A percentile compares a stretch with the other conserved stretches of the same genome.
Conservation (phyloP, 2,113 vertebrate genomes). For the Clupea harengus region DNA sequence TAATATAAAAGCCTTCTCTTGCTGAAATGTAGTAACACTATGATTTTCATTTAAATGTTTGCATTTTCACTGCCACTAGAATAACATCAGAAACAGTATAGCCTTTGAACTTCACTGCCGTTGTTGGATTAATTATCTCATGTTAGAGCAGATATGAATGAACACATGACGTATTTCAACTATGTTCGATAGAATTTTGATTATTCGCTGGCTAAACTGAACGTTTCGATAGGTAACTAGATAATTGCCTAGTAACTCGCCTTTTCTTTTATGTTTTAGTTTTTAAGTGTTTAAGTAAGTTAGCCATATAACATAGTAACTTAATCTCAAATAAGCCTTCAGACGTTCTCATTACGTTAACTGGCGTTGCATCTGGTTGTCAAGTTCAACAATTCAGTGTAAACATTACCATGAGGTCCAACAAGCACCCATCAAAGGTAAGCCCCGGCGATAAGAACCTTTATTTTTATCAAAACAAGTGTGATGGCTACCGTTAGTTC, state of each 20-base stretch:
- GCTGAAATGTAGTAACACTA: not conserved
- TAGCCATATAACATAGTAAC: too few relatives aligned
- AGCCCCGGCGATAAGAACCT: not conserved
- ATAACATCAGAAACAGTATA: not conserved
- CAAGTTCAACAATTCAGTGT: not conserved
- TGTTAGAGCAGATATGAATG: not conserved
- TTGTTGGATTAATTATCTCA: not conserved
- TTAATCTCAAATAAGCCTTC: too few relatives aligned
- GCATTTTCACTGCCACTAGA: not conserved
- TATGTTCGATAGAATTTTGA: too few relatives aligned
- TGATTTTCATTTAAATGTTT: not conserved
- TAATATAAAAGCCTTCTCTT: not conserved
- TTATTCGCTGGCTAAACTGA: too few relatives aligned
- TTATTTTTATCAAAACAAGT: not conserved
- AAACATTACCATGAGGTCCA: slow-evolving; percentile 14
- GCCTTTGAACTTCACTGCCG: not conserved
- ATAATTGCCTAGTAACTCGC: too few relatives aligned
- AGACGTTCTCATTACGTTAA: not conserved
- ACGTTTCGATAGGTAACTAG: too few relatives aligned
- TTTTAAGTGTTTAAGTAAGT: too few relatives aligned
- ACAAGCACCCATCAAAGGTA: not conserved
- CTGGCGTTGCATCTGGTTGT: slow-evolving; percentile 1
- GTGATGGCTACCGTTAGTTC: too few relatives aligned
- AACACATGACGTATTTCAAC: too few relatives aligned
- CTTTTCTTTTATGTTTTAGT: too few relatives aligned